Evolutionary conservation across 92 coral and sea anemone species (phyloP).

Genomic region (Paragorgia papillata): DNA sequence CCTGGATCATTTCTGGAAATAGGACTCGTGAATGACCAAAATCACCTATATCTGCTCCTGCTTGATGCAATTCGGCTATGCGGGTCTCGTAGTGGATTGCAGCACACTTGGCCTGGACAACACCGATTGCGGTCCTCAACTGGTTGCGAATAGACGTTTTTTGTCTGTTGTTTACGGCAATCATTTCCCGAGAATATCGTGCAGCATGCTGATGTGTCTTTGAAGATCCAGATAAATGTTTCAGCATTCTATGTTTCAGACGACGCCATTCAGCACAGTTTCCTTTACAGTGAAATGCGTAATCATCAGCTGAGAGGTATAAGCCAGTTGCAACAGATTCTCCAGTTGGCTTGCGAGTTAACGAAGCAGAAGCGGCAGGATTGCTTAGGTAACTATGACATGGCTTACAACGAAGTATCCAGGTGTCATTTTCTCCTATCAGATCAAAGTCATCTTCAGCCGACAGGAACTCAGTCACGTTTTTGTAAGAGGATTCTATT

Average conservation of each 20-base stretch:
- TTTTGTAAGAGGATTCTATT: background rate
- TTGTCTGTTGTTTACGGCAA: background rate
- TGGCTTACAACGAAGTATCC: slow-evolving; percentile 23
- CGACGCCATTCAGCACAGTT: slow-evolving; percentile 1
- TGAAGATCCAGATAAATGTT: background rate
- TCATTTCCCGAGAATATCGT: background rate
- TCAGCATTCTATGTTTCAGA: slow-evolving; percentile 2
- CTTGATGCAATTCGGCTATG: background rate
- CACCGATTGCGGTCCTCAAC: no score
- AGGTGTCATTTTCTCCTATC: slow-evolving; percentile 32
- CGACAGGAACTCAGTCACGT: slow-evolving; percentile 20
- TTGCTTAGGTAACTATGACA: slow-evolving; percentile 22
- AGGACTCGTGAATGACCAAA: background rate
- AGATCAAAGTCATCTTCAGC: slow-evolving; percentile 23
- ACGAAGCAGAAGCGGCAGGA: slow-evolving; percentile 13
- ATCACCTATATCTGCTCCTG: no score
- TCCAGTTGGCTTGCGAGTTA: slow-evolving; percentile 33
- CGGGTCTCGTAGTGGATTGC: background rate
- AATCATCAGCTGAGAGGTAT: slow-evolving; percentile 15
- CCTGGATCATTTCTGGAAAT: background rate
- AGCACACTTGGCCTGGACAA: background rate
- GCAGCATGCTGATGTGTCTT: background rate
- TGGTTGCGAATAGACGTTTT: background rate
- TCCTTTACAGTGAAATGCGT: background rate
- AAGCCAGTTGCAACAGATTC: slow-evolving; percentile 21